A percentile compares a stretch with the other conserved stretches of the same genome.
phyloP scores from a whole-genome alignment of 2,113 vertebrate genomes.

The Chitala chitala region DNA sequence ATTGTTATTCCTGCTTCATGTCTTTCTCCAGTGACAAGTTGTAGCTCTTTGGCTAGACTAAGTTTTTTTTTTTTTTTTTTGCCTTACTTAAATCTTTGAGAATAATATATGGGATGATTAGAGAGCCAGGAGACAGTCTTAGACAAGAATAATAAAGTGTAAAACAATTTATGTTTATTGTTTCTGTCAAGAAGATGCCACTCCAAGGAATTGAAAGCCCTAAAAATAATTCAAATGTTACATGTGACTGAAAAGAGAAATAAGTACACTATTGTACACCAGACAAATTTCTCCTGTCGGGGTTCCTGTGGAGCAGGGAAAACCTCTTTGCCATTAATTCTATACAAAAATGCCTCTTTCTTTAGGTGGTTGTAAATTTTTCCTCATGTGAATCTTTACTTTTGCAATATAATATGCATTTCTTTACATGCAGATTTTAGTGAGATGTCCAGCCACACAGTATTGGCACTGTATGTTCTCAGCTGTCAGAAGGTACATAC shows the following conservation, averaged over 20 bases:
- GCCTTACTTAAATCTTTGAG: constrained; percentile 7
- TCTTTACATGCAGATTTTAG: too few relatives aligned
- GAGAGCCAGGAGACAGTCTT: constrained; percentile 4
- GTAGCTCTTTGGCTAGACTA: constrained; percentile 1
- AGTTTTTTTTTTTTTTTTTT: constrained; percentile 7
- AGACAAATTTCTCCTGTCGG: neutral
- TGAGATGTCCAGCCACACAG: too few relatives aligned
- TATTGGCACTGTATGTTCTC: too few relatives aligned
- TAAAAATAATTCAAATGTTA: neutral
- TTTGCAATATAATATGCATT: too few relatives aligned
- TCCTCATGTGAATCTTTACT: too few relatives aligned
- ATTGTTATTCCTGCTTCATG: constrained; percentile 18
- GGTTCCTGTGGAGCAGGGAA: neutral
- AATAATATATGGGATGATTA: constrained; percentile 18
- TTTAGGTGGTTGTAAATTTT: neutral
- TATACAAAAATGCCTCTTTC: constrained; percentile 5
- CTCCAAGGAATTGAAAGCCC: constrained; percentile 3
- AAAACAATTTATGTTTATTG: constrained; percentile 24
- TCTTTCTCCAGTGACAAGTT: constrained; percentile 32
- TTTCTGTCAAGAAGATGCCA: constrained; percentile 22
- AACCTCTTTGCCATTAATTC: neutral
- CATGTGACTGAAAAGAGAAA: constrained; percentile 11
- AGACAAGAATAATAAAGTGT: constrained; percentile 15
- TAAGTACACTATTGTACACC: neutral
- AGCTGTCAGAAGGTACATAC: too few relatives aligned